Percentiles rank a stretch among this genome's conserved stretches.
phyloP scores from a whole-genome alignment of 2,888 invertebrate genomes.

The Himalopsyche tibetana region DNA sequence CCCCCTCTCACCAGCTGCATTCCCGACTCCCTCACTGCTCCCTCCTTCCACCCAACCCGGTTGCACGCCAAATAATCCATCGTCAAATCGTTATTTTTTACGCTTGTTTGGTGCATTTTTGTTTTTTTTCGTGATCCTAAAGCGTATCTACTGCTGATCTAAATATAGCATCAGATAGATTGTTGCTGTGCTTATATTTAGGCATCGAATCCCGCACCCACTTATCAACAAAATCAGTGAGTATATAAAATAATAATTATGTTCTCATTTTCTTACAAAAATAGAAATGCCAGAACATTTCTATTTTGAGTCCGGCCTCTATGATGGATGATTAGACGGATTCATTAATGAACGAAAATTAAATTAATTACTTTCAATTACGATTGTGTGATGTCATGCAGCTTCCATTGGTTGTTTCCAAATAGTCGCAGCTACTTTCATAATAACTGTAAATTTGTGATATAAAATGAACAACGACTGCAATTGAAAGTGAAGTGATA shows the following conservation, averaged over 20 bases:
- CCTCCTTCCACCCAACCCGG: constrained; percentile 29
- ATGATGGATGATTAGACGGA: neutral
- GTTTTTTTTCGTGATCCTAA: constrained; percentile 42
- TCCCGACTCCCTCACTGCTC: constrained; percentile 44
- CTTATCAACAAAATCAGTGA: too few species aligned
- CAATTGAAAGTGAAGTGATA: too few species aligned
- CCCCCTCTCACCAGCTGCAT: constrained; percentile 44
- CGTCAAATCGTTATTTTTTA: constrained; percentile 5
- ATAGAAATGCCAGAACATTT: neutral
- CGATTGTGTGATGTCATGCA: constrained; percentile 14
- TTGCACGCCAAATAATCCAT: constrained; percentile 46
- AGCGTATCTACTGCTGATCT: neutral
- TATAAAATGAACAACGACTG: too few species aligned
- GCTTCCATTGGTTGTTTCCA: neutral
- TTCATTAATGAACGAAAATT: neutral
- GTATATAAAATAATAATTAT: too few species aligned
- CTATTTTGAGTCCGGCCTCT: neutral
- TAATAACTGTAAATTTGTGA: too few species aligned
- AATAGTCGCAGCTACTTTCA: neutral
- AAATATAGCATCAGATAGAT: neutral
- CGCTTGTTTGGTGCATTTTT: constrained; percentile 1
- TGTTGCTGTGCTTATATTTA: neutral
- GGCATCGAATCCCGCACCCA: neutral
- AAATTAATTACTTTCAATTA: constrained; percentile 1
- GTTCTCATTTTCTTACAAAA: too few species aligned